Evolutionary conservation across 2,888 invertebrate species (phyloP).

Genomic region (Epirrhoe alternata): DNA sequence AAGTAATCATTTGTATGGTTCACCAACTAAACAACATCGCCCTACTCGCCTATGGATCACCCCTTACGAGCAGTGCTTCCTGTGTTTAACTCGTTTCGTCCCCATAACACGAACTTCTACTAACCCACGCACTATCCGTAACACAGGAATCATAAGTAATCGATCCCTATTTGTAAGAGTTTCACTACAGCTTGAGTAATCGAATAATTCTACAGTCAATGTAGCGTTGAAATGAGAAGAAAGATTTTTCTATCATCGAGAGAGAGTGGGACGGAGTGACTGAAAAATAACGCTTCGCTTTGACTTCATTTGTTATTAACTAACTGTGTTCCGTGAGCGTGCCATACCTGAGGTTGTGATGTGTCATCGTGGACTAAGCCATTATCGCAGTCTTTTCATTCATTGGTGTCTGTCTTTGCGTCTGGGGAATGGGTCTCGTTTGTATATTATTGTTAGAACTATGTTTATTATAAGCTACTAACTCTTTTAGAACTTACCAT

Average conservation of each 20-base stretch:
- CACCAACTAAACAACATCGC: neutral
- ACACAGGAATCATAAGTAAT: conserved; percentile 36
- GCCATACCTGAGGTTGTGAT: conserved; percentile 42
- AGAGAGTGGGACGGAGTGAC: conserved; percentile 54
- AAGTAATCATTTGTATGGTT: neutral
- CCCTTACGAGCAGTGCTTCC: conserved; percentile 52
- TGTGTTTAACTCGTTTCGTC: conserved; percentile 48
- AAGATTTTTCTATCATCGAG: conserved; percentile 37
- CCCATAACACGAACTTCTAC: conserved; percentile 26
- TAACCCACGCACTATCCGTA: conserved; percentile 35
- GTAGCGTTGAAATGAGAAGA: conserved; percentile 40
- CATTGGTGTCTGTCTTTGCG: conserved; percentile 37
- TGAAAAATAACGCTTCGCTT: conserved; percentile 70
- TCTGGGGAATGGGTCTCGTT: conserved; percentile 39
- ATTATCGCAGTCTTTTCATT: conserved; percentile 39
- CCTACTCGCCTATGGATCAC: conserved; percentile 43
- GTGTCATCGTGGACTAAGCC: conserved; percentile 32
- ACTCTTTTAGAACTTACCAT: conserved; percentile 17
- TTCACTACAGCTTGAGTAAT: conserved; percentile 38
- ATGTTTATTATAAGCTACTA: conserved; percentile 27
- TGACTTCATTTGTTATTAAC: conserved; percentile 67
- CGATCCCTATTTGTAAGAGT: conserved; percentile 29
- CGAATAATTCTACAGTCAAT: conserved; percentile 43
- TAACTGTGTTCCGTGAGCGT: conserved; percentile 74
- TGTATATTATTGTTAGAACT: conserved; percentile 29